A percentile compares a stretch with the other conserved stretches of the same genome.
phyloP scores from a whole-genome alignment of 2,113 vertebrate species.

The Stigmatopora nigra region DNA sequence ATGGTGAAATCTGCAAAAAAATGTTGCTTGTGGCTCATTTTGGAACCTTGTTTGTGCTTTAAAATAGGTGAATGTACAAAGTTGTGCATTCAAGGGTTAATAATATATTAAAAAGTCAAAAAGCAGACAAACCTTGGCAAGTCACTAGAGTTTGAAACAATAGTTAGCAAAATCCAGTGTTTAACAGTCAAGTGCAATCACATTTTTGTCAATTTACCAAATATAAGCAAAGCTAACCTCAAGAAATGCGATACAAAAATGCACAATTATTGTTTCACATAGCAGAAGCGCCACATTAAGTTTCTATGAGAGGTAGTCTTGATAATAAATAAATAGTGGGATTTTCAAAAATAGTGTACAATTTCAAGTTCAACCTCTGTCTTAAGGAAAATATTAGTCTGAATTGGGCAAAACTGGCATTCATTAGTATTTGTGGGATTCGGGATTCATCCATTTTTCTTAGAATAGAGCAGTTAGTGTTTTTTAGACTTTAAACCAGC shows the following conservation, averaged over 20 bases:
- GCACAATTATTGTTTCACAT: constrained; percentile 11
- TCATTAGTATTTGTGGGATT: neutral
- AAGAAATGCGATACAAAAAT: constrained; percentile 14
- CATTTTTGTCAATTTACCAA: constrained; percentile 10
- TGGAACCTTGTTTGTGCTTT: too few relatives aligned
- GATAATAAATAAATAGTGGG: constrained; percentile 7
- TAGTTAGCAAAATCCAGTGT: constrained; percentile 17
- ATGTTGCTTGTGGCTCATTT: too few relatives aligned
- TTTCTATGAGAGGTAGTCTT: constrained; percentile 43
- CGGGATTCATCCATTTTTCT: neutral
- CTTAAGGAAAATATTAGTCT: neutral
- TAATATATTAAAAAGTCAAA: neutral
- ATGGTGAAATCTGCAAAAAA: too few relatives aligned
- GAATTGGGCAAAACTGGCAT: neutral
- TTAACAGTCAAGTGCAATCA: constrained; percentile 44
- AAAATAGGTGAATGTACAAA: too few relatives aligned
- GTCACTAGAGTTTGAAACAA: constrained; percentile 12
- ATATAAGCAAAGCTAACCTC: constrained; percentile 23
- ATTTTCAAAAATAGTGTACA: neutral
- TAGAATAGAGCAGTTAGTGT: neutral
- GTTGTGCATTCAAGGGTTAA: neutral
- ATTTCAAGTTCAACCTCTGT: neutral
- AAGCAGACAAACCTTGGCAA: constrained; percentile 14
- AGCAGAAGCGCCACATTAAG: constrained; percentile 10
- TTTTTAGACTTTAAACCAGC: too few relatives aligned